A percentile compares a stretch with the other conserved stretches of the same genome.
These are phyloP conservation scores for Calyptommatus sinebrachiatus DNA, from an alignment of 2,113 vertebrate species.

Conservation along the genomic window DNA sequence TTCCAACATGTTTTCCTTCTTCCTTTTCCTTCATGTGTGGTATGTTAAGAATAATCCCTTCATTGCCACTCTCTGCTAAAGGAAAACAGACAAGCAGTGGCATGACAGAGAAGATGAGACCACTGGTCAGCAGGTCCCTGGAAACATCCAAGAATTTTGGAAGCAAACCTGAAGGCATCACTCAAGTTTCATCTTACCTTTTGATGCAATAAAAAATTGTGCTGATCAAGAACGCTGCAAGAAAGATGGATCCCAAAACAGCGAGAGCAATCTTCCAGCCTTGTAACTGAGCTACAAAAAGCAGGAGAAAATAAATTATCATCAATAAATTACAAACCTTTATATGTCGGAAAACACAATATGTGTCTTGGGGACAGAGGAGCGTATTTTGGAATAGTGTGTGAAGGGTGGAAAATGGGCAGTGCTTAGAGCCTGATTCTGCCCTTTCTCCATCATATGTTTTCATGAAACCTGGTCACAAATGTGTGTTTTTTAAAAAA, in stretches of 20 bases:
- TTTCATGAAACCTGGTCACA: no score
- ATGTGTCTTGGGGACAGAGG: no score
- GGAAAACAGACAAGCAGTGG: not conserved
- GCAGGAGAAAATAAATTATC: not conserved
- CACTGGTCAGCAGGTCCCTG: not conserved
- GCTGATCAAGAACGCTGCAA: conserved; percentile 13
- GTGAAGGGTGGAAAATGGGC: no score
- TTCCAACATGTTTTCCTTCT: not conserved
- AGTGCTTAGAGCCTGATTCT: no score
- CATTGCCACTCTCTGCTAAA: not conserved
- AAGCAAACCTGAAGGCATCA: not conserved
- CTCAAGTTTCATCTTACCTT: conserved; percentile 41
- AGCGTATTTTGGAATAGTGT: no score
- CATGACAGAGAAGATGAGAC: not conserved
- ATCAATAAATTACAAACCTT: not conserved
- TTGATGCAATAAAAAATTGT: conserved; percentile 34
- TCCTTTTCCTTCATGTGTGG: no score
- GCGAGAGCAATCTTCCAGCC: conserved; percentile 42
- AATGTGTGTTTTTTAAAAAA: no score
- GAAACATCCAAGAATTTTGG: not conserved
- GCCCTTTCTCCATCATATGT: no score
- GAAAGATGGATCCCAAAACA: conserved; percentile 35
- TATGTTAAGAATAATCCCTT: not conserved
- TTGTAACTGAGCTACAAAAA: conserved; percentile 42
- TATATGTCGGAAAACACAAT: not conserved